Evolutionary conservation across 1,140 invertebrate genomes (phyloP), one percentile per base, ranked within the genome.

Genomic region (Macrocentrus cingulum): DNA sequence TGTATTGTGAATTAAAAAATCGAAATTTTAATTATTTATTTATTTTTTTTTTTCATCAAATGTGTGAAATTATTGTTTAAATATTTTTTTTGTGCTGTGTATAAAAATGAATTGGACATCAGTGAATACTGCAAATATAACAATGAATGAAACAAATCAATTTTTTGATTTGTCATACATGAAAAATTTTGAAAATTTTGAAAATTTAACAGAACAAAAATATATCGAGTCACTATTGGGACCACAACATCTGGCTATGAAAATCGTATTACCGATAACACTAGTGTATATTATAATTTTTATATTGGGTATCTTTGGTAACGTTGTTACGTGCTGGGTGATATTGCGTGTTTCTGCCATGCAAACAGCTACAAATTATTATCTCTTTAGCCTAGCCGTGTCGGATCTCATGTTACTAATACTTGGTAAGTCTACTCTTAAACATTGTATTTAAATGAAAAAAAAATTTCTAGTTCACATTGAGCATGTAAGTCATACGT

Each of bases 271-370:
- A 7, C 80, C 80, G 0, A 67, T 81, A 6, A 82, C 80, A 0
- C 57, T 84, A 3, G 71, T 85, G 16, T 88, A 88, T 62, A 62
- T 70, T 1, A 29, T 82, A 5, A 86, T 88, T 23, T 84, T 88
- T 46, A 67, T 87, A 1, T 80, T 82, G 4, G 88, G 88, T 11
- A 69, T 87, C 1, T 62, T 87, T 20, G 88, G 88, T 1, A 89
- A 89, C 63, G 61, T 85, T 1, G 79, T 81, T 32, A 87, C 87
- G 2, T 88, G 87, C 65, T 66, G 86, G 23, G 88, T 90, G 7
- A 88, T 89, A 41, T 70, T 78, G 1, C 77, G 76, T 45, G 87
- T 87, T 61, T 76, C 79, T 68, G 76, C 68, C 18, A 83, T 87
- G 82, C 82, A 82, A 48, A 81, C 78, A 4, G 74, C 81, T 1